Percentiles rank a stretch among this genome's conserved stretches.
Conservation (phyloP, 1,140 invertebrate species). For the Batillaria attramentaria region DNA sequence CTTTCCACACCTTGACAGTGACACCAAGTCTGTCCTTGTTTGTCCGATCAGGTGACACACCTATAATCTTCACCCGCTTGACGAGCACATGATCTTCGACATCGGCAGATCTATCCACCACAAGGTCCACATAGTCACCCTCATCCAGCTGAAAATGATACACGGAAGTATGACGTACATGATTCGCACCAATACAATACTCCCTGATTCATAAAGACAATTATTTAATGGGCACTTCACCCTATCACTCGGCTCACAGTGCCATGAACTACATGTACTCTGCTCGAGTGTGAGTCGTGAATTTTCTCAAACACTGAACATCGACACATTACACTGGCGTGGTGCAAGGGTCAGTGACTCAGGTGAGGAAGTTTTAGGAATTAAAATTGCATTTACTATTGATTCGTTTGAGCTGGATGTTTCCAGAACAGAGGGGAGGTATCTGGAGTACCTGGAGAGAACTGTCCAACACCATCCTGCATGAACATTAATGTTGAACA, state of each 20-base stretch:
- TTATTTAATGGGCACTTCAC: not conserved
- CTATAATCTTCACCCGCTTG: constrained; percentile 44
- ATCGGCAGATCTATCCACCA: constrained; percentile 26
- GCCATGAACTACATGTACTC: not conserved
- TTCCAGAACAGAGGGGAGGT: no score
- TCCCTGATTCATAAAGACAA: not conserved
- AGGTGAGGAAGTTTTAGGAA: not conserved
- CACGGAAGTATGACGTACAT: not conserved
- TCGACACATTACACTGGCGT: no score
- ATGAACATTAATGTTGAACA: not conserved
- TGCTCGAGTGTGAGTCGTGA: not conserved
- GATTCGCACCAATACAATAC: not conserved
- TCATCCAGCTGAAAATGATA: constrained; percentile 28
- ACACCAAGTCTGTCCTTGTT: constrained; percentile 37
- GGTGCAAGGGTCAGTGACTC: no score
- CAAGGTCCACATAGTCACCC: constrained; percentile 45
- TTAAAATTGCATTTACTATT: not conserved
- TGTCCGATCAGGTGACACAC: constrained; percentile 37
- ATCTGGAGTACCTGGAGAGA: no score
- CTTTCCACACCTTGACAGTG: constrained; percentile 44
- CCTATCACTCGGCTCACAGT: no score
- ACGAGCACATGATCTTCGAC: constrained; percentile 34
- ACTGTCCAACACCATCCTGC: no score
- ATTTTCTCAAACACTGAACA: not conserved
- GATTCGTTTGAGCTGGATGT: not conserved